Evolutionary conservation across 2,888 invertebrate species (phyloP), one percentile per base, ranked within the genome.

Genomic region (Pelosia muscerda): DNA sequence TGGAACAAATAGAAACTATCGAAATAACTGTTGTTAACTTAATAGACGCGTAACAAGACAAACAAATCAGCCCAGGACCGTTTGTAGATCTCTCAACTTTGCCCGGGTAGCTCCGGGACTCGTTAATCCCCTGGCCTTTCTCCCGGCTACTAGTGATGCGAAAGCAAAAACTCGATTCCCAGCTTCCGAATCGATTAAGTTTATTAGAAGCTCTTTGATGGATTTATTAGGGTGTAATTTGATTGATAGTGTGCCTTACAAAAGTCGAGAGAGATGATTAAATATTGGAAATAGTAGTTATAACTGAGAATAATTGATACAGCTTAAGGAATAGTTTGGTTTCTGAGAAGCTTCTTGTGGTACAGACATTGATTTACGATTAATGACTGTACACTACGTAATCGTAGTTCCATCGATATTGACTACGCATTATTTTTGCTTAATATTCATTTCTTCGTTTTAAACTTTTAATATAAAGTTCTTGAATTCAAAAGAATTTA

Each of bases 31-130:
- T 70, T 81, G 72, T 75, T 81, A 77, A 81, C 82, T 81, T 81
- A 79, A 81, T 81, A 77, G 82, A 77, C 74, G 76, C 80, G 73
- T 78, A 82, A 80, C 77, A 81, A 80, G 81, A 76, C 81, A 82
- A 81, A 81, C 81, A 82, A 81, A 79, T 81, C 81, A 81, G 76
- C 72, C 78, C 71, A 69, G 77, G 74, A 77, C 73, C 73, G 76
- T 74, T 81, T 79, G 81, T 76, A 80, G 80, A 76, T 77, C 81
- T 81, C 81, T 75, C 75, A 81, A 81, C 81, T 82, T 81, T 79
- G 75, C 72, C 79, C 71, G 75, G 68, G 66, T 72, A 72, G 71
- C 70, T 63, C 65, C 81, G 79, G 82, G 77, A 79, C 79, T 84
- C 81, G 83, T 83, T 84, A 84, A 83, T 84, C 69, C 84, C 81